Evolutionary conservation across 1,140 invertebrate species (phyloP).

Genomic region (Rhopalosiphum padi): DNA sequence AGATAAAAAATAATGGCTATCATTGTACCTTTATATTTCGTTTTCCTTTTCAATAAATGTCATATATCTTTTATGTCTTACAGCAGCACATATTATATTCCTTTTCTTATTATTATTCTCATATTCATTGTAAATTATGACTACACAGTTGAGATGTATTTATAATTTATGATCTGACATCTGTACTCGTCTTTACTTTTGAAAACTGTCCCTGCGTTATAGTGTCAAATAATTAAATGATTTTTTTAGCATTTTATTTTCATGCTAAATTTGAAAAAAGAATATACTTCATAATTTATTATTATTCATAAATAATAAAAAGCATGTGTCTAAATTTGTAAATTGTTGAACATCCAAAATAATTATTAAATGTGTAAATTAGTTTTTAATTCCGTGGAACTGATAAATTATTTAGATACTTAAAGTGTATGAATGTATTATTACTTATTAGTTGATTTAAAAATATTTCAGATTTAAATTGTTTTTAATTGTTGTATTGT

Average conservation of each 20-base stretch:
- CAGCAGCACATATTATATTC: neutral
- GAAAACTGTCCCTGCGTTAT: neutral
- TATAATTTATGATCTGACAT: neutral
- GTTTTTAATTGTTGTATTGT: neutral
- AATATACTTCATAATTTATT: neutral
- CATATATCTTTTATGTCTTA: neutral
- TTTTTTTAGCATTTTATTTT: neutral
- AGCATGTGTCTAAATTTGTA: neutral
- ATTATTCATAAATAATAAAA: neutral
- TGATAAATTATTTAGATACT: neutral
- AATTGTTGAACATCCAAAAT: neutral
- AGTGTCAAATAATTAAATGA: neutral
- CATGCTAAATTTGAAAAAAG: neutral
- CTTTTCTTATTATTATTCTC: neutral
- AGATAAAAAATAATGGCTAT: neutral
- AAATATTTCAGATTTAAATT: neutral
- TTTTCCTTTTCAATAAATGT: neutral
- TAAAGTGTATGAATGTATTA: neutral
- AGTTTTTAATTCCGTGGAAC: neutral
- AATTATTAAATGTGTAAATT: neutral
- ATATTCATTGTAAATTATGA: neutral
- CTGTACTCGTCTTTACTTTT: neutral
- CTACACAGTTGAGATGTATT: neutral
- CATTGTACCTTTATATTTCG: neutral
- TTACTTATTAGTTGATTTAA: neutral